A percentile compares a stretch with the other conserved stretches of the same genome.
Conservation (phyloP, 1,140 invertebrate species). For the Thaumatotibia leucotreta region DNA sequence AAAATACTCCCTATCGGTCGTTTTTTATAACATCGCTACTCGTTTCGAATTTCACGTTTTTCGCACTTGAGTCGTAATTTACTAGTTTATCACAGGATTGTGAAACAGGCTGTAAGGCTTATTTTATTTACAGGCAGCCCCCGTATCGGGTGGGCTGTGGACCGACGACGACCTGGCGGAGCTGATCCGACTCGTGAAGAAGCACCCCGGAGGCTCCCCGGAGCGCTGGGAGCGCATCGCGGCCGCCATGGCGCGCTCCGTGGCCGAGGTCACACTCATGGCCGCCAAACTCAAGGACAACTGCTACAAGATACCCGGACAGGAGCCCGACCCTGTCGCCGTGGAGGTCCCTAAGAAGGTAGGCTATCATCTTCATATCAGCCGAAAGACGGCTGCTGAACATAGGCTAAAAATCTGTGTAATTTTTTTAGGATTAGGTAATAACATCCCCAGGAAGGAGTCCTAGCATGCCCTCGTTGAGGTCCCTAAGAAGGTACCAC, state of each 20-base stretch:
- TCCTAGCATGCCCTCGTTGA: slow-evolving; percentile 75
- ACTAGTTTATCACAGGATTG: no score
- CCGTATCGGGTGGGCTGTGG: slow-evolving; percentile 87
- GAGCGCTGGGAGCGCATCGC: slow-evolving; percentile 95
- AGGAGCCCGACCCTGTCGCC: slow-evolving; percentile 65
- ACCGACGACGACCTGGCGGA: slow-evolving; percentile 93
- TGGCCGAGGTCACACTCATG: slow-evolving; percentile 83
- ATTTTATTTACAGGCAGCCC: slow-evolving; percentile 27
- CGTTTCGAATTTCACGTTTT: no score
- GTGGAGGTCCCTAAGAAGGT: slow-evolving; percentile 71
- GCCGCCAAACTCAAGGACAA: slow-evolving; percentile 88
- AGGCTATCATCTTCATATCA: no score
- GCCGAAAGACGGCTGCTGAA: no score
- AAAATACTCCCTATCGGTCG: no score
- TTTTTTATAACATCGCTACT: no score
- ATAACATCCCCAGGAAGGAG: slow-evolving; percentile 37
- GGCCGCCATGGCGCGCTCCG: slow-evolving; percentile 81
- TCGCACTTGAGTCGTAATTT: no score
- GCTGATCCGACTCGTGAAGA: slow-evolving; percentile 90
- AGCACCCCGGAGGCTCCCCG: slow-evolving; percentile 89
- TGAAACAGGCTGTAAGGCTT: no score
- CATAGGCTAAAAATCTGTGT: no score
- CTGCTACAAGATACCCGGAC: slow-evolving; percentile 78
- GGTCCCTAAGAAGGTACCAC: slow-evolving; percentile 87
- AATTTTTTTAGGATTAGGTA: no score